Evolutionary conservation across 1,140 invertebrate species (phyloP).

Genomic region (Drosophila sulfurigaster): DNA sequence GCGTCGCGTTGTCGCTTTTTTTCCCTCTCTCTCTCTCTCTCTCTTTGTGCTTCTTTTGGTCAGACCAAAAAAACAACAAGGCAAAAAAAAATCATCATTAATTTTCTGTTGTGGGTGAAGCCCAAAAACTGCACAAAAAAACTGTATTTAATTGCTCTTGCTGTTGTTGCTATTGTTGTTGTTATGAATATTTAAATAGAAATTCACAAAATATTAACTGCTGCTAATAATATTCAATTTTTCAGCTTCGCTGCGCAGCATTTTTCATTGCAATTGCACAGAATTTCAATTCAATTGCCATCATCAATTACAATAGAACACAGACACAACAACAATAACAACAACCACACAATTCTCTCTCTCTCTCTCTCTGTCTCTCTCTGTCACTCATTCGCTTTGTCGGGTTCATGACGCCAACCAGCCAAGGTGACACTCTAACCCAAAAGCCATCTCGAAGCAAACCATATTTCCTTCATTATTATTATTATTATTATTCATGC

Average conservation of each 20-base stretch:
- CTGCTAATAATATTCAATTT: constrained; percentile 54
- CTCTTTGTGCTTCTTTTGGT: constrained; percentile 19
- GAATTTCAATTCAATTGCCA: constrained; percentile 40
- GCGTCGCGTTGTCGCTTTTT: constrained; percentile 39
- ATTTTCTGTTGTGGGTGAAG: constrained; percentile 52
- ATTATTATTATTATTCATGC: not conserved
- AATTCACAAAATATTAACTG: constrained; percentile 27
- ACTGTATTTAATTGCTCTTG: constrained; percentile 21
- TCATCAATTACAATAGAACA: constrained; percentile 38
- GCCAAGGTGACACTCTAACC: constrained; percentile 15
- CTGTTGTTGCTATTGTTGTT: constrained; percentile 29
- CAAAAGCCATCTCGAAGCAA: constrained; percentile 1
- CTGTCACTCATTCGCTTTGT: not conserved
- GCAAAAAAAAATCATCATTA: constrained; percentile 50
- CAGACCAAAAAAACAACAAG: constrained; percentile 49
- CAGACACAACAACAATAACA: not conserved
- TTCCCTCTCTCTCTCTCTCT: not conserved
- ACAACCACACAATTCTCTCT: not conserved
- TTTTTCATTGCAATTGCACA: constrained; percentile 53
- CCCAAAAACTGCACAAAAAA: constrained; percentile 45
- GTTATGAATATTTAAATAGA: constrained; percentile 55
- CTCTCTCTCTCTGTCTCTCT: not conserved
- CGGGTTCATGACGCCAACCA: constrained; percentile 16
- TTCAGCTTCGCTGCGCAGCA: constrained; percentile 63
- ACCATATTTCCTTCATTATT: not conserved